These are phyloP conservation scores for Trichonephila clavipes DNA, from an alignment of 1,140 invertebrate species.

Conservation along the genomic window DNA sequence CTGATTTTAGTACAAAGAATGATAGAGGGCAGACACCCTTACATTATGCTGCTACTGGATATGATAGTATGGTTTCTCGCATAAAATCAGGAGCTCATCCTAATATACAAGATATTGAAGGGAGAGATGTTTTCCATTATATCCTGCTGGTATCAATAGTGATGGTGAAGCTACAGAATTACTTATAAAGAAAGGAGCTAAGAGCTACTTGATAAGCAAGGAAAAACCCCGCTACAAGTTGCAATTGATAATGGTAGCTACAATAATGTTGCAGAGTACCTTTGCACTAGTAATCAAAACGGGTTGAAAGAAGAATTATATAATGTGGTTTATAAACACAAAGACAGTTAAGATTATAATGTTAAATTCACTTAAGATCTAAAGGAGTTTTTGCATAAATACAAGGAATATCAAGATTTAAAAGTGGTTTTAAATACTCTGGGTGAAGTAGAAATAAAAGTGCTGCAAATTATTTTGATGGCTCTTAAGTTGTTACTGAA, in stretches of 20 bases:
- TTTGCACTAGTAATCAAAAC: not conserved
- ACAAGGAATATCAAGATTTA: too few relatives aligned
- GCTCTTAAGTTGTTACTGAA: not conserved
- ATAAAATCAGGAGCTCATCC: not conserved
- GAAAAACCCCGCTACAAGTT: not conserved
- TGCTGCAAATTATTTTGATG: too few relatives aligned
- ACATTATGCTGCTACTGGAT: not conserved
- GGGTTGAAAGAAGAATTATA: too few relatives aligned
- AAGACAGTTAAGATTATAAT: too few relatives aligned
- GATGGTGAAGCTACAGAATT: not conserved
- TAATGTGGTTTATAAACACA: too few relatives aligned
- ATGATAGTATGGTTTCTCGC: not conserved
- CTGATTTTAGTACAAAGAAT: not conserved
- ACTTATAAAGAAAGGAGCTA: not conserved
- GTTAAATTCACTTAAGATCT: too few relatives aligned
- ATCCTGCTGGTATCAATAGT: not conserved
- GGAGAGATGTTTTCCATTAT: not conserved
- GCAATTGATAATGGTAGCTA: not conserved
- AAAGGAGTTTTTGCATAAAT: too few relatives aligned
- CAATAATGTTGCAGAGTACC: not conserved
- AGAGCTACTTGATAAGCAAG: not conserved
- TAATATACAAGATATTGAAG: not conserved
- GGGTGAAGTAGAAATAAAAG: too few relatives aligned
- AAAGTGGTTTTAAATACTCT: too few relatives aligned
- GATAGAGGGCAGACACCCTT: not conserved